A percentile compares a stretch with the other conserved stretches of the same genome.
Evolutionary conservation across 2,888 invertebrate species (phyloP).

Genomic region (Cryptus viduatorius): DNA sequence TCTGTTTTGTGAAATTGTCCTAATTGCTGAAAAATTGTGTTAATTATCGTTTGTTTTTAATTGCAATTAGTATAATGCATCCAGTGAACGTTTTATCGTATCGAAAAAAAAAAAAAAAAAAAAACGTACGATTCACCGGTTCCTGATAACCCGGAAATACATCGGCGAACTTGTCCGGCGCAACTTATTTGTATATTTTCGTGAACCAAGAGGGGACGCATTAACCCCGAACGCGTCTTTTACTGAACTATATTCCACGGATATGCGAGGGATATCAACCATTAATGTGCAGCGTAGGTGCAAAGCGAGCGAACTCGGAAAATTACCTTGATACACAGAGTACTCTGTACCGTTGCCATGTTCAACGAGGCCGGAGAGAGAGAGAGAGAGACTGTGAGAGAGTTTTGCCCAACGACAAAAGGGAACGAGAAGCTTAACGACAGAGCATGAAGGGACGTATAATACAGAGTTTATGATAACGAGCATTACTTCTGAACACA

Average conservation of each 20-base stretch:
- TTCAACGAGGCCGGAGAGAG: constrained; percentile 20
- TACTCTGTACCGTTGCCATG: background rate
- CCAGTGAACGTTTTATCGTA: background rate
- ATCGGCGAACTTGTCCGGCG: background rate
- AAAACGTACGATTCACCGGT: background rate
- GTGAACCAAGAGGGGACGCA: background rate
- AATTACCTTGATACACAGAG: constrained; percentile 26
- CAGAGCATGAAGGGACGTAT: constrained; percentile 25
- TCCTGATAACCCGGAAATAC: background rate
- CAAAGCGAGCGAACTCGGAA: constrained; percentile 26
- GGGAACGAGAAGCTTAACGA: constrained; percentile 7
- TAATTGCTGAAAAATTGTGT: constrained; percentile 4
- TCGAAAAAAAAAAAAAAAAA: background rate
- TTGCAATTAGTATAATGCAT: background rate
- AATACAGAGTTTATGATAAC: constrained; percentile 40
- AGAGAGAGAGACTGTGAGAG: background rate
- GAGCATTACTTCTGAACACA: constrained; percentile 32
- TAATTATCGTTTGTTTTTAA: constrained; percentile 2
- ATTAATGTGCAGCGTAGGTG: constrained; percentile 4
- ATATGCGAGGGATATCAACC: constrained; percentile 6
- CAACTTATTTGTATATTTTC: background rate
- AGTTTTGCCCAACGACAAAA: constrained; percentile 5
- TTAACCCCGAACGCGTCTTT: background rate
- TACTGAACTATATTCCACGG: constrained; percentile 1
- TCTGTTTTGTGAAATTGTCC: background rate